phyloP scores from a whole-genome alignment of 2,113 vertebrate species.

The Syrmaticus mikado region DNA sequence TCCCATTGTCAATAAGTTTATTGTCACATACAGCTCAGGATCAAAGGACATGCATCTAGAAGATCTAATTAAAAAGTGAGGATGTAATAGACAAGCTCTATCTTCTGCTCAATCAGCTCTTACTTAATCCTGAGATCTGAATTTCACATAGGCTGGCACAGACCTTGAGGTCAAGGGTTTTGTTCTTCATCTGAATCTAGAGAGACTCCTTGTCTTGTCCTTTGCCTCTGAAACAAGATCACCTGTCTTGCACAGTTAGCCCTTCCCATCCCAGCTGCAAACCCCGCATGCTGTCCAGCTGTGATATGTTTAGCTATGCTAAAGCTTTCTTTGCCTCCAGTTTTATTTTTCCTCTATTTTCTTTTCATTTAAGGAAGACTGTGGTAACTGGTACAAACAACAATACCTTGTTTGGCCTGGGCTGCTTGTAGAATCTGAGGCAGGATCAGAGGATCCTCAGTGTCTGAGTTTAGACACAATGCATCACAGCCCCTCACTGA shows the following conservation, averaged over 20 bases:
- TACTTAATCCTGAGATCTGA: slow-evolving; percentile 40
- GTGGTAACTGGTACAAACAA: not conserved
- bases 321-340: slow-evolving; percentile 13
- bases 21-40: slow-evolving; percentile 45
- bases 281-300: not conserved
- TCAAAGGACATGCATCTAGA: slow-evolving; percentile 46
- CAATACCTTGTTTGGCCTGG: not conserved
- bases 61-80: slow-evolving; percentile 68
- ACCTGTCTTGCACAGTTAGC: not conserved
- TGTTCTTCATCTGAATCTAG: slow-evolving; percentile 32
- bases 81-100: slow-evolving; percentile 57
- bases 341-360: not conserved
- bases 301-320: not conserved
- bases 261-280: not conserved
- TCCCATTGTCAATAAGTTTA: slow-evolving; percentile 30
- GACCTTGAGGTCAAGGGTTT: slow-evolving; percentile 56
- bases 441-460: not conserved
- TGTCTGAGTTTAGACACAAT: not conserved
- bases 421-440: not conserved
- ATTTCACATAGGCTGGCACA: not conserved
- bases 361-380: not conserved
- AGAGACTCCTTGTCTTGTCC: slow-evolving; percentile 40
- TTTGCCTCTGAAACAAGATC: slow-evolving; percentile 40
- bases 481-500: not conserved
- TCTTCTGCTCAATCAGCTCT: slow-evolving; percentile 69